Conservation (phyloP, 2,888 invertebrate genomes). For the Periphyllus acericola region DNA sequence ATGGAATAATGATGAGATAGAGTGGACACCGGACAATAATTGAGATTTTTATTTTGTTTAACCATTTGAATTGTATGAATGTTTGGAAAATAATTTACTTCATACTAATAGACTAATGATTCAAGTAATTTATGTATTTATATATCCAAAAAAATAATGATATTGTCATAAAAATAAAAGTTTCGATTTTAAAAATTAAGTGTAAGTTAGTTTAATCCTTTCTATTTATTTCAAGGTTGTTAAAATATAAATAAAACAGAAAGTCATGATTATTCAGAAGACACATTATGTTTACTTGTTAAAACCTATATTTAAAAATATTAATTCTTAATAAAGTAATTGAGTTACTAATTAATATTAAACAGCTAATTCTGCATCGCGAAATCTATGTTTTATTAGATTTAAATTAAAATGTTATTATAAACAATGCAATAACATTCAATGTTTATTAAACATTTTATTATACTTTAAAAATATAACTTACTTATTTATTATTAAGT, state of each 20-base stretch:
- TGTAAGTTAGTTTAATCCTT: neutral
- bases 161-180: neutral
- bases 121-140: neutral
- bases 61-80: neutral
- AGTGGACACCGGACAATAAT: neutral
- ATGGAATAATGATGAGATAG: neutral
- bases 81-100: neutral
- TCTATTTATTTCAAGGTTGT: conserved; percentile 13
- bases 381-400: too few relatives aligned
- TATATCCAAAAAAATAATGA: too few relatives aligned
- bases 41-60: neutral
- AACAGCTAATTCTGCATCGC: too few relatives aligned
- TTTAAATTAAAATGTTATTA: too few relatives aligned
- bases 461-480: too few relatives aligned
- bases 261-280: conserved; percentile 1
- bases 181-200: neutral
- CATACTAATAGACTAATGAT: neutral
- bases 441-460: too few relatives aligned
- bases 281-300: too few relatives aligned
- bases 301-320: neutral
- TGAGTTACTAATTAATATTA: too few relatives aligned
- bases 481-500: too few relatives aligned
- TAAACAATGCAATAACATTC: too few relatives aligned
- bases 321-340: too few relatives aligned
- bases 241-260: neutral